Percentiles rank a stretch among this genome's conserved stretches.
phyloP scores from a whole-genome alignment of 2,888 invertebrate species.

The Macrostomum cliftonense region DNA sequence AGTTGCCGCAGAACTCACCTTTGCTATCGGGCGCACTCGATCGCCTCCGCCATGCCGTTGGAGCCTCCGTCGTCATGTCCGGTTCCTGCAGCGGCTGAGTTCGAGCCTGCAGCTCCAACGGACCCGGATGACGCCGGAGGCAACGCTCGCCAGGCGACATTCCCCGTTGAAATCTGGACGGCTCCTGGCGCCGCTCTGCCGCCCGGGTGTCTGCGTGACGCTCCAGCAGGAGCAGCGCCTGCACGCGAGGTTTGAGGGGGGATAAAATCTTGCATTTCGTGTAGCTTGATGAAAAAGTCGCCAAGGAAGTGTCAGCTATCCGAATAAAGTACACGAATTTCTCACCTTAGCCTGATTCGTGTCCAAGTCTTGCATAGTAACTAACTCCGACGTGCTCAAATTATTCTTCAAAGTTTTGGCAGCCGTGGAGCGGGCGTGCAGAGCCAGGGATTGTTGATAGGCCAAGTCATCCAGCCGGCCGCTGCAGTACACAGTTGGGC shows the following conservation, averaged over 20 bases:
- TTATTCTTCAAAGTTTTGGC: slow-evolving; percentile 35
- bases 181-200: slow-evolving; percentile 22
- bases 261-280: too few relatives aligned
- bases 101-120: too few relatives aligned
- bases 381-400: slow-evolving; percentile 29
- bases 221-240: slow-evolving; percentile 31
- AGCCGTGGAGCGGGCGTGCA: slow-evolving; percentile 34
- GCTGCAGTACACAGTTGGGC: too few relatives aligned
- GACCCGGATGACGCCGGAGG: slow-evolving; percentile 17
- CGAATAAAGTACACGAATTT: too few relatives aligned
- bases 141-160: slow-evolving; percentile 27
- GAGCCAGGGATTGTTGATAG: slow-evolving; percentile 30
- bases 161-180: slow-evolving; percentile 25
- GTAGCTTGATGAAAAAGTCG: too few relatives aligned
- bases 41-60: too few relatives aligned
- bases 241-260: too few relatives aligned
- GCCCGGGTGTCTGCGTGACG: slow-evolving; percentile 27
- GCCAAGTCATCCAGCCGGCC: slow-evolving; percentile 21
- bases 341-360: slow-evolving; percentile 27
- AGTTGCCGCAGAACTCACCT: too few relatives aligned
- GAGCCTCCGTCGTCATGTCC: too few relatives aligned
- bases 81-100: too few relatives aligned
- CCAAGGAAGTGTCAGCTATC: too few relatives aligned
- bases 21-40: too few relatives aligned
- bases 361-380: slow-evolving; percentile 26